phyloP scores from a whole-genome alignment of 2,113 vertebrate species.

The Trematocara macrostoma region DNA sequence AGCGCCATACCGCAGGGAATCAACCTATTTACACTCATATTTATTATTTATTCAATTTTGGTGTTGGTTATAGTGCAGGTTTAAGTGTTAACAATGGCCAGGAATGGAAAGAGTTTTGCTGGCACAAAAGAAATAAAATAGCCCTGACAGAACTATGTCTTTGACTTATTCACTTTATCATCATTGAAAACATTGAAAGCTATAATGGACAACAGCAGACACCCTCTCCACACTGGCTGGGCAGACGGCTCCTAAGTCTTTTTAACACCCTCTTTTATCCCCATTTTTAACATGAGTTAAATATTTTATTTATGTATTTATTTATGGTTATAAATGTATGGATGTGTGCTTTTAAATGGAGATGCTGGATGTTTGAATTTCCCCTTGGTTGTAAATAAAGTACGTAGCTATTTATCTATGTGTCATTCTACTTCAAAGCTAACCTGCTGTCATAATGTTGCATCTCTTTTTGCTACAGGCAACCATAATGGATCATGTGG shows the following conservation, averaged over 20 bases:
- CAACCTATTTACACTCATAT: neutral
- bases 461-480: constrained; percentile 15
- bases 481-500: constrained; percentile 28
- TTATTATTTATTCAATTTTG: neutral
- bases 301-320: neutral
- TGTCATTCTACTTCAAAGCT: neutral
- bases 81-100: neutral
- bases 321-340: neutral
- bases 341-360: neutral
- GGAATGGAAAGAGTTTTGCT: neutral
- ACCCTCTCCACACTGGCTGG: neutral
- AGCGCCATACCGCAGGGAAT: neutral
- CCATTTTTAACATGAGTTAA: neutral
- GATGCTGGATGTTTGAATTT: neutral
- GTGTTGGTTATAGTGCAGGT: neutral
- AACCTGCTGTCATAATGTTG: neutral
- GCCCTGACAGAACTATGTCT: neutral
- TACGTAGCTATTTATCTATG: neutral
- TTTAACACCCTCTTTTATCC: neutral
- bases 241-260: neutral
- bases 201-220: neutral
- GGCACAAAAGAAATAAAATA: neutral
- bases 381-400: neutral
- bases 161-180: neutral
- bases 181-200: neutral